Evolutionary conservation across 2,888 invertebrate species (phyloP).

Genomic region (Acleris sparsana): DNA sequence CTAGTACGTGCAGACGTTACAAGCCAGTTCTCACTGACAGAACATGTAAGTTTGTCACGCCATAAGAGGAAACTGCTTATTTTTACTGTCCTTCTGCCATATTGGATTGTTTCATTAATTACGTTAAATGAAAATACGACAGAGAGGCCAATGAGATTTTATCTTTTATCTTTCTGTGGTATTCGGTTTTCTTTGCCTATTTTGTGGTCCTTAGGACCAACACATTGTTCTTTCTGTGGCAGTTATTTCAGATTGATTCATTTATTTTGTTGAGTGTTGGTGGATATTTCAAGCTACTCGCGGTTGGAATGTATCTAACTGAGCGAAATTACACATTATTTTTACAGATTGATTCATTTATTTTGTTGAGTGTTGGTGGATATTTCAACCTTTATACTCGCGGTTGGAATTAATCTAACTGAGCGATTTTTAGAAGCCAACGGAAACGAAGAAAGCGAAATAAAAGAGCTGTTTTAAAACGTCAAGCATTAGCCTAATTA

Average conservation of each 20-base stretch:
- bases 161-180: slow-evolving; percentile 26
- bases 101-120: slow-evolving; percentile 34
- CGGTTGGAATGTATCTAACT: no score
- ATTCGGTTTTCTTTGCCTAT: slow-evolving; percentile 24
- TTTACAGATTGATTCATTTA: background rate
- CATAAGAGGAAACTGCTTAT: slow-evolving; percentile 23
- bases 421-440: no score
- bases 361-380: background rate
- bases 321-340: no score
- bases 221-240: slow-evolving; percentile 17
- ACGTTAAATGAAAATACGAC: slow-evolving; percentile 35
- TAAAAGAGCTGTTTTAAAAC: no score
- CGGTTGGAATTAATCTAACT: no score
- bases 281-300: background rate
- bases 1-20: slow-evolving; percentile 4
- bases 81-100: slow-evolving; percentile 17
- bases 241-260: slow-evolving; percentile 10
- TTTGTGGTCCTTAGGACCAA: slow-evolving; percentile 19
- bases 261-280: background rate
- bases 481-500: no score
- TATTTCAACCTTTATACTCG: background rate
- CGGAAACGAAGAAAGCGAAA: no score
- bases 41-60: slow-evolving; percentile 3
- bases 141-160: slow-evolving; percentile 31
- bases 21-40: background rate